phyloP scores from a whole-genome alignment of 2,888 invertebrate genomes.

The Pachliopta kotzebuea region DNA sequence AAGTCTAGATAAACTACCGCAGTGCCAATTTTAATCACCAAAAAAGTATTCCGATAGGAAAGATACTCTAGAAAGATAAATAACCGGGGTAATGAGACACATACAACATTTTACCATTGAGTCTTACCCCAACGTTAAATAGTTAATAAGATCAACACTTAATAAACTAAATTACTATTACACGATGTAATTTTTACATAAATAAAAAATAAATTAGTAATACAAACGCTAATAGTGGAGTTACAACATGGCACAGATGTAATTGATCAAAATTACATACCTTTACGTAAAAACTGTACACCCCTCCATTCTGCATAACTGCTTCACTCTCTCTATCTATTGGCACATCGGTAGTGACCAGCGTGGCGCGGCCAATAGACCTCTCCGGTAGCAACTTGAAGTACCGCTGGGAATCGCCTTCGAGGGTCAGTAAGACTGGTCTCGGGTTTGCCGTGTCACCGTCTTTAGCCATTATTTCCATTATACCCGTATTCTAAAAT shows the following conservation, averaged over 20 bases:
- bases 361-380: conserved; percentile 77
- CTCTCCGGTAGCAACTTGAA: conserved; percentile 82
- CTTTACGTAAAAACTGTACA: conserved; percentile 85
- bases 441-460: conserved; percentile 89
- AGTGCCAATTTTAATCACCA: too few species aligned
- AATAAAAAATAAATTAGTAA: neutral
- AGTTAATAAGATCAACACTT: too few species aligned
- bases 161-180: too few species aligned
- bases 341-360: conserved; percentile 83
- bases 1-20: too few species aligned
- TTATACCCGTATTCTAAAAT: conserved; percentile 81
- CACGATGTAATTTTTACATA: too few species aligned
- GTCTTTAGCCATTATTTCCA: conserved; percentile 88
- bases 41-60: too few species aligned
- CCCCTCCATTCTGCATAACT: conserved; percentile 88
- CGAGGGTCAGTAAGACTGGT: conserved; percentile 83
- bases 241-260: too few species aligned
- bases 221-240: too few species aligned
- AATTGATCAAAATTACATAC: conserved; percentile 46
- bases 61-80: too few species aligned
- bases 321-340: conserved; percentile 88
- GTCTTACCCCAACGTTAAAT: too few species aligned
- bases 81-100: too few species aligned
- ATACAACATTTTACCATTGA: too few species aligned
- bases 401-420: conserved; percentile 85